These are phyloP conservation scores for Muricea muricata DNA, from an alignment of 92 coral and sea anemone genomes.

Conservation along the genomic window DNA sequence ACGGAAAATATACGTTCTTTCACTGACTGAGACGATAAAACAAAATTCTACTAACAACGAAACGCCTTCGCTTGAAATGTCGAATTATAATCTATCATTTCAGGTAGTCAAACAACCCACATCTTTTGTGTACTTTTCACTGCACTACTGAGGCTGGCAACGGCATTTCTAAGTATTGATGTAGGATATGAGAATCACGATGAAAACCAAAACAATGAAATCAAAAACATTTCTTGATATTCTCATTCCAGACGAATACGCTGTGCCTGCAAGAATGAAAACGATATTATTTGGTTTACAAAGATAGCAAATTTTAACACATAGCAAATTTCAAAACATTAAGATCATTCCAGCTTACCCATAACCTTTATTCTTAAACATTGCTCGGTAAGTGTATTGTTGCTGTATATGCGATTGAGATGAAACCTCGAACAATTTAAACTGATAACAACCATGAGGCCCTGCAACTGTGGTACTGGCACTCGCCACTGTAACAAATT, in stretches of 20 bases:
- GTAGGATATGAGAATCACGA: neutral
- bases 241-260: neutral
- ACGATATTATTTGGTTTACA: neutral
- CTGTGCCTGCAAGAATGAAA: neutral
- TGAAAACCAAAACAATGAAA: neutral
- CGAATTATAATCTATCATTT: too few relatives aligned
- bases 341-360: neutral
- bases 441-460: conserved; percentile 6
- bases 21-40: too few relatives aligned
- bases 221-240: neutral
- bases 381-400: neutral
- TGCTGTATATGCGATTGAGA: neutral
- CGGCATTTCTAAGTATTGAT: neutral
- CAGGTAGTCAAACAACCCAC: too few relatives aligned
- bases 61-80: too few relatives aligned
- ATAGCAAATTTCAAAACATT: too few relatives aligned
- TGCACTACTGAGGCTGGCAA: too few relatives aligned
- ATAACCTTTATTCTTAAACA: neutral
- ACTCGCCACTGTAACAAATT: neutral
- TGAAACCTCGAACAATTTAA: conserved; percentile 3
- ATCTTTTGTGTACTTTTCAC: too few relatives aligned
- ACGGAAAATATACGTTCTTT: too few relatives aligned
- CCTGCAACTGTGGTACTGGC: neutral
- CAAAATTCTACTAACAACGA: too few relatives aligned
- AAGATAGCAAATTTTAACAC: too few relatives aligned